Conservation (phyloP, 1,140 invertebrate genomes). For the Elymnias hypermnestra region DNA sequence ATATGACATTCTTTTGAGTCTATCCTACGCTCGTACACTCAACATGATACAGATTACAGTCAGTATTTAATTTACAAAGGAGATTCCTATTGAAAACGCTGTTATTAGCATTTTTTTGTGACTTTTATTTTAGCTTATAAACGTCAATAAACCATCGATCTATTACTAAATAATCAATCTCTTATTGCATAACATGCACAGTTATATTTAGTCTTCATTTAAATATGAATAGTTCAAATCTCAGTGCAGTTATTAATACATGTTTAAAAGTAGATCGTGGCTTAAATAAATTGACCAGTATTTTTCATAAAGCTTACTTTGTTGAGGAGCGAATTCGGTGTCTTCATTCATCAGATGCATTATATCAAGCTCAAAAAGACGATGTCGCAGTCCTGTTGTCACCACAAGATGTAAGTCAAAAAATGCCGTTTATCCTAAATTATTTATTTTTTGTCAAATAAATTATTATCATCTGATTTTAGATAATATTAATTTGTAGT, state of each 20-base stretch:
- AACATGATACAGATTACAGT: no score
- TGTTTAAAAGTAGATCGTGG: conserved; percentile 44
- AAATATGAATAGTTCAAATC: conserved; percentile 59
- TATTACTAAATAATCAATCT: neutral
- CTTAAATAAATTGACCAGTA: conserved; percentile 31
- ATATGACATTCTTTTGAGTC: no score
- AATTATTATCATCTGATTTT: no score
- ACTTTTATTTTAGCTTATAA: no score
- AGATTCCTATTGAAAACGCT: no score
- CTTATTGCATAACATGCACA: conserved; percentile 58
- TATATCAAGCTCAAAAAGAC: conserved; percentile 41
- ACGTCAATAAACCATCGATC: neutral
- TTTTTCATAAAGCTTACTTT: conserved; percentile 26
- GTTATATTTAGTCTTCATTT: conserved; percentile 25
- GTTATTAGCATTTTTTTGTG: neutral
- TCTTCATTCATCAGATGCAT: conserved; percentile 29
- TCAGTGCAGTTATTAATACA: conserved; percentile 41
- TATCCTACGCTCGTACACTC: no score
- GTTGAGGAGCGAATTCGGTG: conserved; percentile 17
- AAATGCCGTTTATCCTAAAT: neutral
- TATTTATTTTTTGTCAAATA: neutral
- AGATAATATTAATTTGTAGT: no score
- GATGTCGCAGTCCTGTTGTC: conserved; percentile 41
- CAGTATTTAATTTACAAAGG: no score
- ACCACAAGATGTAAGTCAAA: conserved; percentile 54